These are phyloP conservation scores for Philotrypesis tridentata DNA, from an alignment of 1,140 invertebrate species.

Conservation along the genomic window DNA sequence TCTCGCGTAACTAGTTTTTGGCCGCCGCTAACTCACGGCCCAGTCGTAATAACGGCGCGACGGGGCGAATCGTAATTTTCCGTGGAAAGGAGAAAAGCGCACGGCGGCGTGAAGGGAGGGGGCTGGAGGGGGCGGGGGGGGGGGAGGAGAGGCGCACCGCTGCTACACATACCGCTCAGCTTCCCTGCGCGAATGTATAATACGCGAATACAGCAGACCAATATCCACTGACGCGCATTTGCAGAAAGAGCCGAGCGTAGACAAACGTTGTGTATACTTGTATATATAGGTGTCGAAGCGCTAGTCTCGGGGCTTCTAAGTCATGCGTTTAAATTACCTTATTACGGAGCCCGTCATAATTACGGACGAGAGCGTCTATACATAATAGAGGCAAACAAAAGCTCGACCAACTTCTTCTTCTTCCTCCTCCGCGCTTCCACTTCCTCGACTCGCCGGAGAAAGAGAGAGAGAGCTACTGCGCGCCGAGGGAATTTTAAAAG, in stretches of 20 bases:
- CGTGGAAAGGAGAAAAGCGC: background rate
- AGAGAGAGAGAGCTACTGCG: too few species aligned
- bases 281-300: background rate
- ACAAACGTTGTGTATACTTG: too few species aligned
- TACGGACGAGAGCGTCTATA: background rate
- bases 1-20: constrained; percentile 42
- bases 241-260: background rate
- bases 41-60: constrained; percentile 36
- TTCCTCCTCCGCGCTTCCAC: background rate
- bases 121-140: too few species aligned
- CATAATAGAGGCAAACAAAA: background rate
- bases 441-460: background rate
- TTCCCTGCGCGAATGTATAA: background rate
- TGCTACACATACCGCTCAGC: too few species aligned
- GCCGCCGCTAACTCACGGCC: constrained; percentile 29
- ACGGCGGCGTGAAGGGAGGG: too few species aligned
- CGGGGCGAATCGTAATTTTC: constrained; percentile 41
- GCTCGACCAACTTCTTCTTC: background rate
- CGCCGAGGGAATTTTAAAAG: constrained; percentile 17
- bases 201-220: constrained; percentile 32
- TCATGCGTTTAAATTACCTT: constrained; percentile 48
- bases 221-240: background rate
- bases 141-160: too few species aligned
- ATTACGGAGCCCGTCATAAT: constrained; percentile 41
- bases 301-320: constrained; percentile 12